These are phyloP conservation scores for Umimayanthus chanpuru DNA, from an alignment of 92 coral and sea anemone species.

Conservation along the genomic window DNA sequence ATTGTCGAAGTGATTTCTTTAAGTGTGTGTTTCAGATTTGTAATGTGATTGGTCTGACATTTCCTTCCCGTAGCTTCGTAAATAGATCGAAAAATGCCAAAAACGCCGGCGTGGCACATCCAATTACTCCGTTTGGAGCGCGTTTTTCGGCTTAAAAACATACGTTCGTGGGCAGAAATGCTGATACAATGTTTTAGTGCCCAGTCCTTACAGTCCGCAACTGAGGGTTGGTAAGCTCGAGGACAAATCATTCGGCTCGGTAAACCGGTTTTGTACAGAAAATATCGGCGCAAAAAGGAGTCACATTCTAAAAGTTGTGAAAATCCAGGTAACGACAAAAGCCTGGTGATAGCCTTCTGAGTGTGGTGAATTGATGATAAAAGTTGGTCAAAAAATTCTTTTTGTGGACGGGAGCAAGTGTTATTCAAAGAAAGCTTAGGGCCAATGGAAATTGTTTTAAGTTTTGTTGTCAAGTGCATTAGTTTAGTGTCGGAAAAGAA, in stretches of 20 bases:
- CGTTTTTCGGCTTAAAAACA: conserved; percentile 14
- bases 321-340: too few species aligned
- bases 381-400: too few species aligned
- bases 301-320: too few species aligned
- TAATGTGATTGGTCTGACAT: conserved; percentile 8
- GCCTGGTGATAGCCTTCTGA: too few species aligned
- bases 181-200: conserved; percentile 22
- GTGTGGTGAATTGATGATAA: too few species aligned
- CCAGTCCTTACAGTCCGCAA: conserved; percentile 44
- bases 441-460: conserved; percentile 1
- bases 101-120: conserved; percentile 47
- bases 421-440: background rate
- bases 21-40: background rate
- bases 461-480: conserved; percentile 11
- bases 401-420: too few species aligned
- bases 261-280: too few species aligned
- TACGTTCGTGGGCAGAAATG: conserved; percentile 7
- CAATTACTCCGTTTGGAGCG: conserved; percentile 35
- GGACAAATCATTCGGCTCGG: too few species aligned
- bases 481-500: conserved; percentile 41
- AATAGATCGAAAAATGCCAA: conserved; percentile 19
- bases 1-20: conserved; percentile 10
- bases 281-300: too few species aligned
- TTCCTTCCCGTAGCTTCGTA: conserved; percentile 7
- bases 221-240: conserved; percentile 14